Conservation (phyloP, 1,140 invertebrate genomes). For the Hyphantria cunea region DNA sequence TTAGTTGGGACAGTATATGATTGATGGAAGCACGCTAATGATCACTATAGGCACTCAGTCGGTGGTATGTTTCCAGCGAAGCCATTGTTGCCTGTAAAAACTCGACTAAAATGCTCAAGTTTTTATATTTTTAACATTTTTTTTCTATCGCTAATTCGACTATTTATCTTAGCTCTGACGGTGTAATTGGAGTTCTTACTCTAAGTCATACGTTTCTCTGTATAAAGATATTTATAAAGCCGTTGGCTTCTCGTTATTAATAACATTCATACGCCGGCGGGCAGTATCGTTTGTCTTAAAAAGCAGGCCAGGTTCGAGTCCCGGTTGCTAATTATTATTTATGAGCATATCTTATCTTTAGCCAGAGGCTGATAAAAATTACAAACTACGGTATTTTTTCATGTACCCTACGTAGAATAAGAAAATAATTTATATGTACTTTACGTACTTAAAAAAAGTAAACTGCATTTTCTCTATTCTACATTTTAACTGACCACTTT, state of each 20-base stretch:
- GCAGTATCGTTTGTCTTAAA: constrained; percentile 56
- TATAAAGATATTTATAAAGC: no score
- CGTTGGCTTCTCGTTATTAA: constrained; percentile 33
- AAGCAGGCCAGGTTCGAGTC: constrained; percentile 55
- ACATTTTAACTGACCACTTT: no score
- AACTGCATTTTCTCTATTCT: no score
- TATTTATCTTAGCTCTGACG: no score
- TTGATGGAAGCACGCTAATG: constrained; percentile 23
- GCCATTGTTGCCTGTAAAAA: constrained; percentile 1
- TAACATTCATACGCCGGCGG: constrained; percentile 57
- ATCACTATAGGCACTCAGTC: neutral
- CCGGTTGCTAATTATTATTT: constrained; percentile 66
- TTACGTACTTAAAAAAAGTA: no score
- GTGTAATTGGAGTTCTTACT: no score
- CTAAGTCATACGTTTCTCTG: no score
- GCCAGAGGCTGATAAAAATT: constrained; percentile 46
- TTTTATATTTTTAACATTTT: neutral
- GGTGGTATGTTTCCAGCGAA: neutral
- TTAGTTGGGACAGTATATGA: constrained; percentile 20
- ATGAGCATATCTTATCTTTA: constrained; percentile 50
- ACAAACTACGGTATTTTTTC: neutral
- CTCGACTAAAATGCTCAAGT: constrained; percentile 1
- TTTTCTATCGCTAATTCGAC: no score
- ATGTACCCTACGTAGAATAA: constrained; percentile 6
- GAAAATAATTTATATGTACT: constrained; percentile 28